Percentiles rank a stretch among this genome's conserved stretches.
Evolutionary conservation across 2,888 invertebrate species (phyloP).

Genomic region (Steinernema hermaphroditum): DNA sequence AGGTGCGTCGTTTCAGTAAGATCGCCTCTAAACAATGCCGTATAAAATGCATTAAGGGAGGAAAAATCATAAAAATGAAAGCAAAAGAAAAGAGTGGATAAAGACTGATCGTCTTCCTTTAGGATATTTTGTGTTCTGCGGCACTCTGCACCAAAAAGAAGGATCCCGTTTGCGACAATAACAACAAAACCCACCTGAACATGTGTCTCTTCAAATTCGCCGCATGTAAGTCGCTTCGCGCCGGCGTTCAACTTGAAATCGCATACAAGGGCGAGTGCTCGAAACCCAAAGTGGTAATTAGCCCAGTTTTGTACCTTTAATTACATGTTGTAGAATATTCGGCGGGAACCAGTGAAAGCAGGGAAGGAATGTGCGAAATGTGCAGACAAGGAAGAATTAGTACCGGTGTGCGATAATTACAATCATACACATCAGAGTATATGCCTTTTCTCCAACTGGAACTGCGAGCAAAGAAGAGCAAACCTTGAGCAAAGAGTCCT

Average conservation of each 20-base stretch:
- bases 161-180: constrained; percentile 57
- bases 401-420: constrained; percentile 48
- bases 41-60: too few species aligned
- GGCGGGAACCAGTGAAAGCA: not conserved
- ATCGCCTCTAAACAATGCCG: too few species aligned
- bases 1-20: not conserved
- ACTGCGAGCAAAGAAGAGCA: constrained; percentile 49
- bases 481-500: constrained; percentile 52
- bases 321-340: constrained; percentile 2
- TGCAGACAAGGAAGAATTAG: constrained; percentile 33
- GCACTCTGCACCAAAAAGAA: constrained; percentile 49
- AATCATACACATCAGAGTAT: constrained; percentile 55
- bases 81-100: too few species aligned
- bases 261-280: constrained; percentile 36
- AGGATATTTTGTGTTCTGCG: constrained; percentile 39
- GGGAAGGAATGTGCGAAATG: constrained; percentile 34
- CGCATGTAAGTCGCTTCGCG: constrained; percentile 45
- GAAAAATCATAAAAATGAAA: too few species aligned
- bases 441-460: constrained; percentile 57
- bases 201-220: constrained; percentile 54
- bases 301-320: constrained; percentile 8
- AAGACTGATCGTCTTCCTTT: not conserved
- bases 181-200: constrained; percentile 56
- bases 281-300: not conserved
- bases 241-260: constrained; percentile 29